Percentiles rank a stretch among this genome's conserved stretches.
Evolutionary conservation across 2,888 invertebrate genomes (phyloP).

Genomic region (Lacanobia oleracea): DNA sequence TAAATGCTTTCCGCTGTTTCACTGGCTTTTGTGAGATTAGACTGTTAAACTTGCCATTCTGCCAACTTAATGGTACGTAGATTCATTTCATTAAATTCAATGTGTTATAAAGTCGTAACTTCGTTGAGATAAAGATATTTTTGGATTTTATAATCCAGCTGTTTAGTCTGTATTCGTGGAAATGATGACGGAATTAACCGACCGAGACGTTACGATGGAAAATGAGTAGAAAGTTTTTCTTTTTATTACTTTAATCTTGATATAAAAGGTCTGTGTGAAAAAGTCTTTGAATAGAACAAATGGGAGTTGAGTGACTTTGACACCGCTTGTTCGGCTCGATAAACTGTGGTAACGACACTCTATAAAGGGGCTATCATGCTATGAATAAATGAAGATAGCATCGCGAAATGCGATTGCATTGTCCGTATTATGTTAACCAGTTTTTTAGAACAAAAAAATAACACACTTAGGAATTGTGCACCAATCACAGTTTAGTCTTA

Average conservation of each 20-base stretch:
- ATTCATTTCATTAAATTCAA: constrained; percentile 46
- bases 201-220: constrained; percentile 2
- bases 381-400: constrained; percentile 50
- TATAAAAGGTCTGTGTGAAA: constrained; percentile 16
- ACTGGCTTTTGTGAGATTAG: constrained; percentile 49
- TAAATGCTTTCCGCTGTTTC: constrained; percentile 55
- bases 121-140: constrained; percentile 20
- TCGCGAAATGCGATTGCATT: constrained; percentile 38
- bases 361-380: constrained; percentile 19
- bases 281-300: constrained; percentile 26
- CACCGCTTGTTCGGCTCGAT: constrained; percentile 37
- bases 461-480: not conserved
- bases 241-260: constrained; percentile 15
- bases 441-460: not conserved
- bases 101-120: constrained; percentile 41
- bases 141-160: constrained; percentile 22
- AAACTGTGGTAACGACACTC: constrained; percentile 44
- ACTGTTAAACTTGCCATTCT: constrained; percentile 54
- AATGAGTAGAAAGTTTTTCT: constrained; percentile 2
- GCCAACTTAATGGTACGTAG: constrained; percentile 41
- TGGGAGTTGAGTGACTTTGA: constrained; percentile 35
- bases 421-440: constrained; percentile 5
- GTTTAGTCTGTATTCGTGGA: constrained; percentile 6
- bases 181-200: constrained; percentile 25
- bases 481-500: not conserved